phyloP scores from a whole-genome alignment of 2,888 invertebrate genomes.

The Nymphalis polychloros region DNA sequence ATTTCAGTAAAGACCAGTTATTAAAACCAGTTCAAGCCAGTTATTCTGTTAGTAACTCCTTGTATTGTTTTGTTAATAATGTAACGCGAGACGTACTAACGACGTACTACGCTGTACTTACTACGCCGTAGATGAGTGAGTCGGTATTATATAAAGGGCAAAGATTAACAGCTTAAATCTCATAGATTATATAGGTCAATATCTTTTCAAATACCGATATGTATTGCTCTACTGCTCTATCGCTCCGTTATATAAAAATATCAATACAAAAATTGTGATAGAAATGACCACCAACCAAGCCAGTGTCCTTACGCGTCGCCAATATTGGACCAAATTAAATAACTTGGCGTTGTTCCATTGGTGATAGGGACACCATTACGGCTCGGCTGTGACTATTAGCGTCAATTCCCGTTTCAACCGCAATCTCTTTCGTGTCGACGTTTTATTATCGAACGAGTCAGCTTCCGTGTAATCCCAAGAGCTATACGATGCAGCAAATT shows the following conservation, averaged over 20 bases:
- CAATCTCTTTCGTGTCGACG: conserved; percentile 75
- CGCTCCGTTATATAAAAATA: too few species aligned
- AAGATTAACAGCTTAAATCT: too few species aligned
- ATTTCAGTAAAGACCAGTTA: too few species aligned
- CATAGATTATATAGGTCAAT: too few species aligned
- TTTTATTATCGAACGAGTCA: conserved; percentile 77
- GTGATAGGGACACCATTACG: conserved; percentile 61
- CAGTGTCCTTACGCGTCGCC: conserved; percentile 22
- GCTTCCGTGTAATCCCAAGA: conserved; percentile 69
- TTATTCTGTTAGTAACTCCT: too few species aligned
- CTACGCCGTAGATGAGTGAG: neutral
- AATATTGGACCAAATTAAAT: conserved; percentile 45
- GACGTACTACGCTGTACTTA: neutral
- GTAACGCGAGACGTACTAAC: too few species aligned
- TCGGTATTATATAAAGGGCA: too few species aligned
- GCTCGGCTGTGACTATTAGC: conserved; percentile 58
- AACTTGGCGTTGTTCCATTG: conserved; percentile 55
- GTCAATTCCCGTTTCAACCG: conserved; percentile 52
- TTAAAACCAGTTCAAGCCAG: too few species aligned
- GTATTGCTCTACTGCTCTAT: too few species aligned
- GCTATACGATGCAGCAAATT: conserved; percentile 67
- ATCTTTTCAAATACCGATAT: too few species aligned
- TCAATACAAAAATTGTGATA: too few species aligned
- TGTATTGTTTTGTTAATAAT: too few species aligned
- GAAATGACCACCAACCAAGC: neutral